Evolutionary conservation across 2,888 invertebrate species (phyloP), one percentile per base, ranked within the genome.

Genomic region (Pseudococcus viburni): DNA sequence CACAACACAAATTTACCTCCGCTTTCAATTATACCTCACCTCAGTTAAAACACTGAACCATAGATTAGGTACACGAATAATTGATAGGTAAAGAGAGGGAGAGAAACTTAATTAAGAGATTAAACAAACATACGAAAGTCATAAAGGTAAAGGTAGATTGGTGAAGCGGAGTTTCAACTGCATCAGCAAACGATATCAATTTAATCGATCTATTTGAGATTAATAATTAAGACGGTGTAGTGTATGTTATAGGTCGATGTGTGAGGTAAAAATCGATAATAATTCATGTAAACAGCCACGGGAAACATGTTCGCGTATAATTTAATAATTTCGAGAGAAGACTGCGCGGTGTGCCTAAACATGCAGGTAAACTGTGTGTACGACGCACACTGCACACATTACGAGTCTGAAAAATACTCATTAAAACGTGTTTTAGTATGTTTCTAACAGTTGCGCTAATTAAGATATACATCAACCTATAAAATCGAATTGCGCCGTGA

Each of bases 251-350:
- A 77, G 39, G 39, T 77, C 77, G 77, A 77, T 77, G 77, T 77
- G 77, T 77, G 77, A 77, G 77, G 77, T 77, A 77, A 77, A 77
- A 77, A 77, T 77, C 77, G 39, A 77, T 77, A 77, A 77, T 77
- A 77, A 77, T 77, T 77, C 77, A 39, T 77, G 39, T 39, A 39
- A 77, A 77, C 77, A 77, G 77, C 77, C 77, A 77, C 19, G 7
- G 77, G 77, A 77, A 77, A 77, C 39, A 77, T 77, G 77, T 77
- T 77, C 77, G 77, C 77, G 33, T 77, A 77, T 77, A 77, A 77
- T 77, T 77, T 77, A 77, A 77, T 26, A 39, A 77, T 26, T 77
- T 39, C 77, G 39, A 77, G 17, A 51, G 51, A 51, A 51, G 51
- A 51, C 51, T 51, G 17, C 51, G 15, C 39, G 33, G 33, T 77